A percentile compares a stretch with the other conserved stretches of the same genome.
These are phyloP conservation scores for Brachionus rotundiformis DNA, from an alignment of 1,140 invertebrate genomes.

Conservation along the genomic window DNA sequence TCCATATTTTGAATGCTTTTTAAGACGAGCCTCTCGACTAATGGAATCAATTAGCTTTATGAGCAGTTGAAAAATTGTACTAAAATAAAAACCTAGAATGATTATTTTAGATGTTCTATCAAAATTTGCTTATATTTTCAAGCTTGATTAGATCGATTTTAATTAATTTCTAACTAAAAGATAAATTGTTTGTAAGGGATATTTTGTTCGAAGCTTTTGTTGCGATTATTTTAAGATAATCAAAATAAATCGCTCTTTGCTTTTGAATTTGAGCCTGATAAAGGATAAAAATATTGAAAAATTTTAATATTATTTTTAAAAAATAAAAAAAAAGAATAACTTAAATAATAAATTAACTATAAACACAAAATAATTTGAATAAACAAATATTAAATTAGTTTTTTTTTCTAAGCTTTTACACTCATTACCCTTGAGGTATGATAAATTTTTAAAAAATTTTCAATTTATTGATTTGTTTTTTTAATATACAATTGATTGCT, in stretches of 20 bases:
- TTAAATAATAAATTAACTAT: no score
- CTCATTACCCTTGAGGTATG: no score
- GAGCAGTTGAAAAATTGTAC: background rate
- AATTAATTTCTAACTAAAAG: background rate
- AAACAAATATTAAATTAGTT: no score
- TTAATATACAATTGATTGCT: no score
- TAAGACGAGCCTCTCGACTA: background rate
- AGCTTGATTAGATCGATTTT: background rate
- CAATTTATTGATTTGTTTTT: no score
- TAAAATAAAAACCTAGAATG: background rate
- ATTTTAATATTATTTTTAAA: no score
- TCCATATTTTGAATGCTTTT: background rate
- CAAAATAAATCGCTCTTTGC: background rate
- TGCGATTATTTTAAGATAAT: background rate
- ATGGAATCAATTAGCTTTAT: background rate
- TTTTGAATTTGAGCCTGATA: background rate
- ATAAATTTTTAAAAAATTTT: no score
- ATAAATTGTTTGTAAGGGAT: background rate
- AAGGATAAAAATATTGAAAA: no score
- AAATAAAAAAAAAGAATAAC: no score
- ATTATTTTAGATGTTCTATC: background rate
- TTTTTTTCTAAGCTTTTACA: no score
- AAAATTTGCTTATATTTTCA: background rate
- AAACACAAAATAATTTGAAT: no score
- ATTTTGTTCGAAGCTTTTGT: background rate